Percentiles rank a stretch among this genome's conserved stretches.
Evolutionary conservation across 2,113 vertebrate genomes (phyloP).

Genomic region (Pao palembangensis): DNA sequence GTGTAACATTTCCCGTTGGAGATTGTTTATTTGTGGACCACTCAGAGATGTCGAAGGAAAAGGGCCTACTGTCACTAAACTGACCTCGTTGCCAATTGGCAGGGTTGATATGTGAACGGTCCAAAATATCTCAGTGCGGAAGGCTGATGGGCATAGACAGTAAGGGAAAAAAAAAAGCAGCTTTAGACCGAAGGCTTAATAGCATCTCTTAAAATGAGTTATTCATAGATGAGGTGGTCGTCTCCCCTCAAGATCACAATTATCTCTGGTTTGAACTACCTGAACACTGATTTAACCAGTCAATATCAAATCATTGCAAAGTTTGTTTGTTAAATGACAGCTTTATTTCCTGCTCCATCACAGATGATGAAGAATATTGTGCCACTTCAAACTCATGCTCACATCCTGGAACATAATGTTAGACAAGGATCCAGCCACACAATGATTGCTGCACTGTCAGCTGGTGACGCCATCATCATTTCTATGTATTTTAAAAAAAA

Average conservation of each 20-base stretch:
- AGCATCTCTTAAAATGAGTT: not conserved
- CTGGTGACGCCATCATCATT: too few relatives aligned
- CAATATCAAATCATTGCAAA: too few relatives aligned
- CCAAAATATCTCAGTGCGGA: constrained; percentile 12
- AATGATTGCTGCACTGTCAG: too few relatives aligned
- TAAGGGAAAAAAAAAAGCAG: not conserved
- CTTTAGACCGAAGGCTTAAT: not conserved
- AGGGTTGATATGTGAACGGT: not conserved
- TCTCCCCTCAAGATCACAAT: not conserved
- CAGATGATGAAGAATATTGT: too few relatives aligned
- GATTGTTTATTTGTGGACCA: constrained; percentile 28
- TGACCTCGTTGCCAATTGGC: constrained; percentile 28
- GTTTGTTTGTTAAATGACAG: too few relatives aligned
- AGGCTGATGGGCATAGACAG: constrained; percentile 6
- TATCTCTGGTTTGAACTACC: not conserved
- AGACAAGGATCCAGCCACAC: too few relatives aligned
- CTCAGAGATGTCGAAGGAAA: constrained; percentile 12
- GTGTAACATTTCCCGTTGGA: constrained; percentile 18
- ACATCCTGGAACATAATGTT: too few relatives aligned
- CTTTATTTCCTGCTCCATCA: too few relatives aligned
- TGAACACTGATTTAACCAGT: too few relatives aligned
- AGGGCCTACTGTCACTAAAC: constrained; percentile 23
- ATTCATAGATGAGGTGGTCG: too few relatives aligned
- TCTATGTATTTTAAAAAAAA: too few relatives aligned
- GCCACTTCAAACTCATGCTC: too few relatives aligned